Evolutionary conservation across 2,888 invertebrate species (phyloP), one percentile per base, ranked within the genome.

Genomic region (Sphecodes monilicornis): DNA sequence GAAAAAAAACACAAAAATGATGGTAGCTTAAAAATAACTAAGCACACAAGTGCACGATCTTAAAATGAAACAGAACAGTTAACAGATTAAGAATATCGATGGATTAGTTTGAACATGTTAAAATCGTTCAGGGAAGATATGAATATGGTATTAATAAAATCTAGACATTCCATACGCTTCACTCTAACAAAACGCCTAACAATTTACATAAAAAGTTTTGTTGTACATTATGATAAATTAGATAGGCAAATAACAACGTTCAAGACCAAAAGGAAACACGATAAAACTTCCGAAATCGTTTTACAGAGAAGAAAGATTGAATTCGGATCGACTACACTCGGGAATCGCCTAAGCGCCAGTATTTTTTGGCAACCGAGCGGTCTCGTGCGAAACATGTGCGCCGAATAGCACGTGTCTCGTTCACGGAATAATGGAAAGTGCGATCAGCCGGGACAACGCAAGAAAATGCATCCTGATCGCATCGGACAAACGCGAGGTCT

Each of bases 341-440:
- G 41, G 26, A 13, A 75, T 80, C 41, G 1, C 32, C 22, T 26
- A 50, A 22, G 39, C 5, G 16, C 18, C 26, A 11, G 70, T 54
- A 50, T 32, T 54, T 81, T 81, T 68, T 75, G 71, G 50, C 74
- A 75, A 5, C 16, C 41, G 60, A 70, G 5, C 41, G 22, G 36
- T 54, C 54, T 66, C 71, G 54, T 36, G 64, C 54, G 82, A 74
- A 60, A 50, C 81, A 26, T 50, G 82, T 64, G 50, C 57, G 22
- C 13, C 22, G 70, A 66, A 29, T 1, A 41, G 71, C 71, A 72
- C 71, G 82, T 68, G 82, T 76, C 18, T 66, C 43, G 32, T 13
- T 36, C 22, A 16, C 13, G 22, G 70, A 80, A 68, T 68, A 79
- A 75, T 69, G 16, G 36, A 8, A 71, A 32, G 18, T 32, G 22